A percentile compares a stretch with the other conserved stretches of the same genome.
Conservation (phyloP, 2,888 invertebrate species). For the Hirtodrosophila confusa region DNA sequence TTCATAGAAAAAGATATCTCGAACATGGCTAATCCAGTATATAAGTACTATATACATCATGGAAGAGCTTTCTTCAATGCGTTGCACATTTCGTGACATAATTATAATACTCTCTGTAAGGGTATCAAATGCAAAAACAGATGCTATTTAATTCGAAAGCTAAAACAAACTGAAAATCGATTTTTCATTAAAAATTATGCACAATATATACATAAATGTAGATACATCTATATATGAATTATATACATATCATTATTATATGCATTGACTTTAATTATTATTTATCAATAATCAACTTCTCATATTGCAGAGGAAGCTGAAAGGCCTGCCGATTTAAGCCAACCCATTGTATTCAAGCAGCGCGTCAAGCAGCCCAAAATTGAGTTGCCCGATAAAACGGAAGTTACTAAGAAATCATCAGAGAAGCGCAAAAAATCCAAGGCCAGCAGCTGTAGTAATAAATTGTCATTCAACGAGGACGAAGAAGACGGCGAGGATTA, state of each 20-base stretch:
- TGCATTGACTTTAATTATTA: constrained; percentile 1
- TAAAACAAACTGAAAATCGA: too few species aligned
- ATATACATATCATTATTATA: not conserved
- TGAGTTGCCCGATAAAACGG: constrained; percentile 23
- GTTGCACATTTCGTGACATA: too few species aligned
- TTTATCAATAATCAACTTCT: constrained; percentile 26
- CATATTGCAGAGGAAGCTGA: constrained; percentile 86
- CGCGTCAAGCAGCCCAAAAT: constrained; percentile 59
- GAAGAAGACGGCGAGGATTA: constrained; percentile 82
- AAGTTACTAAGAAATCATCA: constrained; percentile 27
- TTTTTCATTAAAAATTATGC: too few species aligned
- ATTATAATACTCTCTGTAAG: too few species aligned
- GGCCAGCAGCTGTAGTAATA: constrained; percentile 43
- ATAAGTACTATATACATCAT: too few species aligned
- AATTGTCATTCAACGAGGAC: constrained; percentile 85
- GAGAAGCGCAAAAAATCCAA: constrained; percentile 72
- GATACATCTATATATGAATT: too few species aligned
- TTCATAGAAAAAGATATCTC: too few species aligned
- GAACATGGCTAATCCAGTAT: too few species aligned
- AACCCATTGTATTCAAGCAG: constrained; percentile 86
- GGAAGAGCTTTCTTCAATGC: too few species aligned
- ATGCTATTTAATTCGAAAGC: too few species aligned
- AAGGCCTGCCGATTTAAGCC: constrained; percentile 86
- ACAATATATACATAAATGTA: too few species aligned
- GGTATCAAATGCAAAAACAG: too few species aligned